A percentile compares a stretch with the other conserved stretches of the same genome.
Conservation (phyloP, 2,888 invertebrate species). For the Dicranocentrus wangi region DNA sequence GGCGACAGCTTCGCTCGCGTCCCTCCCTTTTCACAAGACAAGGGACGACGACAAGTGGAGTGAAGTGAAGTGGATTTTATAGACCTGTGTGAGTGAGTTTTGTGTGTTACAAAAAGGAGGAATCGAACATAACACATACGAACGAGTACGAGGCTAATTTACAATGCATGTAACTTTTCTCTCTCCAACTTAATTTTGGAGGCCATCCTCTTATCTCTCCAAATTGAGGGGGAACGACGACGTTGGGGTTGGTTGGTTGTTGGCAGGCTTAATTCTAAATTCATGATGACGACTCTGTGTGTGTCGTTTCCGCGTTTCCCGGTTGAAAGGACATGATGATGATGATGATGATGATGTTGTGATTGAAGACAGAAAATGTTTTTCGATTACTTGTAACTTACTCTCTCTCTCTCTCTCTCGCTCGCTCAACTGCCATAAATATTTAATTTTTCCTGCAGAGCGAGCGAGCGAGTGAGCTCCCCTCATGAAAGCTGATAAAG, state of each 20-base stretch:
- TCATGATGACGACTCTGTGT: too few species aligned
- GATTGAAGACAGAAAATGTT: constrained; percentile 18
- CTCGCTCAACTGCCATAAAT: constrained; percentile 33
- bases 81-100: too few species aligned
- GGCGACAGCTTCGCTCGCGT: too few species aligned
- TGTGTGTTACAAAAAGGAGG: too few species aligned
- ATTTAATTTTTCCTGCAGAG: constrained; percentile 34
- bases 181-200: too few species aligned
- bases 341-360: not conserved
- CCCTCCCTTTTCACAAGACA: too few species aligned
- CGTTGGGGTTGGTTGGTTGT: too few species aligned
- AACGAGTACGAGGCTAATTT: not conserved
- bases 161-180: constrained; percentile 1
- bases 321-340: not conserved
- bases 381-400: constrained; percentile 6
- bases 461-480: not conserved
- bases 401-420: too few species aligned
- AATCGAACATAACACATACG: too few species aligned
- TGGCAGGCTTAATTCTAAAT: constrained; percentile 12
- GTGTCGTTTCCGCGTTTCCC: too few species aligned
- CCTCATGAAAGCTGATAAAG: constrained; percentile 5
- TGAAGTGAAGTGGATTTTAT: too few species aligned
- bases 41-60: too few species aligned
- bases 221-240: not conserved
- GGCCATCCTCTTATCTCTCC: not conserved